Conservation (phyloP, 2,888 invertebrate genomes). For the Proisotoma minuta region DNA sequence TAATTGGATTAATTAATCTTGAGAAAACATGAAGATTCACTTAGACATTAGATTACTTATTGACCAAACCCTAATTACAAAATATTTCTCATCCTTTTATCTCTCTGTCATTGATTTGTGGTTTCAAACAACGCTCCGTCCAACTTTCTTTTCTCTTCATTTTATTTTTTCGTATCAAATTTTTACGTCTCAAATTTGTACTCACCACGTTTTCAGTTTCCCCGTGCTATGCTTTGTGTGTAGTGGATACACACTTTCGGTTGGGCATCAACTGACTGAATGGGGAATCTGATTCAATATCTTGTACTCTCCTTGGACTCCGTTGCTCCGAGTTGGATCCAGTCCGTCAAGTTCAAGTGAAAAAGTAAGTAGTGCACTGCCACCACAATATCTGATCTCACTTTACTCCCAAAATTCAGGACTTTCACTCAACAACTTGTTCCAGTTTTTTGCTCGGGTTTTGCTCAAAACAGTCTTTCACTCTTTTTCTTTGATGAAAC, state of each 20-base stretch:
- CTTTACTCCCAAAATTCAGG: background rate
- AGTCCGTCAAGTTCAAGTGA: background rate
- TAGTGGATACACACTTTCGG: constrained; percentile 1
- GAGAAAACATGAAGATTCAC: constrained; percentile 1
- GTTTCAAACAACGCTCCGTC: too few species aligned
- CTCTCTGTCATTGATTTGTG: too few species aligned
- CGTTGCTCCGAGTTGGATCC: background rate
- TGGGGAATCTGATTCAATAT: too few species aligned
- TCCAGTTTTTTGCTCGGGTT: background rate
- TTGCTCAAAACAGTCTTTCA: background rate
- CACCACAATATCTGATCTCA: background rate
- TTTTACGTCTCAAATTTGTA: too few species aligned
- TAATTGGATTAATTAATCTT: constrained; percentile 5
- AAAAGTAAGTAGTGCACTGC: background rate
- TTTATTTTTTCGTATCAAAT: too few species aligned
- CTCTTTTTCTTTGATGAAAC: too few species aligned
- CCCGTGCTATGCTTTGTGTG: constrained; percentile 5
- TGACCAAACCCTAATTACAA: constrained; percentile 1
- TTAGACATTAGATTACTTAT: background rate
- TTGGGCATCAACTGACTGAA: background rate
- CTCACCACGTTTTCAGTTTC: too few species aligned
- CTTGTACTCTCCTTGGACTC: background rate
- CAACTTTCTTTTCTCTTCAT: too few species aligned
- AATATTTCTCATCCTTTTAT: too few species aligned
- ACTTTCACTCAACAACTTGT: background rate